These are phyloP conservation scores for Galeruca laticollis DNA, from an alignment of 2,888 invertebrate species.

Conservation along the genomic window DNA sequence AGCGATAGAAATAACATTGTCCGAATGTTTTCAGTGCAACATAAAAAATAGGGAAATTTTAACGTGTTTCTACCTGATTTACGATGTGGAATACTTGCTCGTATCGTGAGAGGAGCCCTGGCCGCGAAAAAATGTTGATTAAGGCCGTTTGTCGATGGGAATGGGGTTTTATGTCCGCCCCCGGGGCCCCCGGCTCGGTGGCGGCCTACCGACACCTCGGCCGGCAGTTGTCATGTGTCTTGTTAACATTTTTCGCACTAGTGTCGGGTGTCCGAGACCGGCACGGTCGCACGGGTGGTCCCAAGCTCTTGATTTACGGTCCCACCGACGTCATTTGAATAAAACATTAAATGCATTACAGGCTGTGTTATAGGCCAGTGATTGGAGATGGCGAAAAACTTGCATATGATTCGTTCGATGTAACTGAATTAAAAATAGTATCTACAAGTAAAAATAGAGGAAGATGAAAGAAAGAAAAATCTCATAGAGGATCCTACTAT, in stretches of 20 bases:
- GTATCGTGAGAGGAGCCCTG: constrained; percentile 8
- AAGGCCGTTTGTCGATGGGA: constrained; percentile 24
- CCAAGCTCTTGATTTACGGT: constrained; percentile 63
- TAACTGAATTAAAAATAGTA: not conserved
- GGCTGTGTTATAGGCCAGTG: constrained; percentile 20
- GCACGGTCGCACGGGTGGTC: constrained; percentile 64
- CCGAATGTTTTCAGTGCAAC: not conserved
- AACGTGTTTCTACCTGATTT: constrained; percentile 6
- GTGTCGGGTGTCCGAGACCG: constrained; percentile 65
- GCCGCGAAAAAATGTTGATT: constrained; percentile 30
- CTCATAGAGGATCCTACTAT: no score
- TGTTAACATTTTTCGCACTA: constrained; percentile 69
- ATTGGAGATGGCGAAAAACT: no score
- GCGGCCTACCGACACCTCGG: constrained; percentile 51
- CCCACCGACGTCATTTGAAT: constrained; percentile 66
- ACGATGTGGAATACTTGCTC: not conserved
- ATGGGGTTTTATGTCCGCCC: constrained; percentile 16
- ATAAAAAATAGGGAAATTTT: not conserved
- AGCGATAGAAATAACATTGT: no score
- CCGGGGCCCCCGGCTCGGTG: constrained; percentile 18
- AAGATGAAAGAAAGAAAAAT: no score
- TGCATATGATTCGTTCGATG: no score
- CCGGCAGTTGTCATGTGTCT: constrained; percentile 66
- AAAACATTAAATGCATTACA: constrained; percentile 57
- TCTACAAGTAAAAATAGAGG: not conserved